These are phyloP conservation scores for Ophioderma brevispina DNA, from an alignment of 35 echinoderm and acorn worm genomes.

Conservation along the genomic window DNA sequence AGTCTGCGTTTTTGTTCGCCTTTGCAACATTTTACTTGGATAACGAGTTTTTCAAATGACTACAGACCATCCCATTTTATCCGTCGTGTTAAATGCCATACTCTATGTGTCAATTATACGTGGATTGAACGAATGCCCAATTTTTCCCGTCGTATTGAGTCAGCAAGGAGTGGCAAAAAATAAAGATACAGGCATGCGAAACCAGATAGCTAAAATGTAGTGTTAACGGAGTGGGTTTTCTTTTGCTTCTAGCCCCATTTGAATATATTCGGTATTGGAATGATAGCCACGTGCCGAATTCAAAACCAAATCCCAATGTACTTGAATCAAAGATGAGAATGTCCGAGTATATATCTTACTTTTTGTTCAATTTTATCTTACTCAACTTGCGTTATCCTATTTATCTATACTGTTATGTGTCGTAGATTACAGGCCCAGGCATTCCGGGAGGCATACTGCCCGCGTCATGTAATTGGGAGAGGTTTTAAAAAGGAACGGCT, in stretches of 20 bases:
- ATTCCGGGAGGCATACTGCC: too few relatives aligned
- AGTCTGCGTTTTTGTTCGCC: slow-evolving; percentile 29
- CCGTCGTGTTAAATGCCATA: slow-evolving; percentile 60
- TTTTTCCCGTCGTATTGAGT: slow-evolving; percentile 45
- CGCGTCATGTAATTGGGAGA: too few relatives aligned
- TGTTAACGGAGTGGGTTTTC: slow-evolving; percentile 87
- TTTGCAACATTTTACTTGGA: not conserved
- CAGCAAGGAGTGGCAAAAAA: slow-evolving; percentile 46
- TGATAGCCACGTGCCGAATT: slow-evolving; percentile 33
- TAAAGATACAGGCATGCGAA: slow-evolving; percentile 68
- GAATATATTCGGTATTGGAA: slow-evolving; percentile 58
- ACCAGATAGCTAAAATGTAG: slow-evolving; percentile 86
- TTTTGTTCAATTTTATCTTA: too few relatives aligned
- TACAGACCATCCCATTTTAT: slow-evolving; percentile 85
- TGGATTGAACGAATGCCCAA: slow-evolving; percentile 66
- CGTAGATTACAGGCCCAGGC: too few relatives aligned
- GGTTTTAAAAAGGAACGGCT: too few relatives aligned
- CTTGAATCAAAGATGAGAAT: too few relatives aligned
- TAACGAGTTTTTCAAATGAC: slow-evolving; percentile 36
- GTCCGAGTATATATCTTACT: too few relatives aligned
- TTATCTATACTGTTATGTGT: too few relatives aligned
- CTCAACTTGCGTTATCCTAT: too few relatives aligned
- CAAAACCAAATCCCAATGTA: too few relatives aligned
- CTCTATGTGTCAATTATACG: slow-evolving; percentile 75
- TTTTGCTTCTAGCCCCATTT: slow-evolving; percentile 85